Conservation (phyloP, 1,140 invertebrate species). For the Apis cerana region DNA sequence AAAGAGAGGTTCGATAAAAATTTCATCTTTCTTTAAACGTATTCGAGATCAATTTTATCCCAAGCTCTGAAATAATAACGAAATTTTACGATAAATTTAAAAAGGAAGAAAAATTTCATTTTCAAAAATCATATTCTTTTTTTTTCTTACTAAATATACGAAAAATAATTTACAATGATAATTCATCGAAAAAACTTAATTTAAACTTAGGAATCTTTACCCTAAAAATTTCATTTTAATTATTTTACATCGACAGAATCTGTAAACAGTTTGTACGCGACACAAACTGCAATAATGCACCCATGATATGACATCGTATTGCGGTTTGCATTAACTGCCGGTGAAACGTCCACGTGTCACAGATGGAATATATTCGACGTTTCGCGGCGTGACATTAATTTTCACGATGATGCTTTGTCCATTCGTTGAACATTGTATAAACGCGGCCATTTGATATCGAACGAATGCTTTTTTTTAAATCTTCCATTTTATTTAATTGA, state of each 20-base stretch:
- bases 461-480: not conserved
- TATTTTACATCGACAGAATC: not conserved
- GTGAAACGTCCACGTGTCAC: slow-evolving; percentile 41
- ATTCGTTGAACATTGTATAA: slow-evolving; percentile 8
- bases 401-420: slow-evolving; percentile 1
- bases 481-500: not conserved
- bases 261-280: not conserved
- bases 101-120: too few relatives aligned
- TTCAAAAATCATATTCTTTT: too few relatives aligned
- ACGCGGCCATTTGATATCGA: not conserved
- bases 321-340: slow-evolving; percentile 36
- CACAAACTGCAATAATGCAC: slow-evolving; percentile 18
- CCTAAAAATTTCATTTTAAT: not conserved
- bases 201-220: not conserved
- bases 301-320: slow-evolving; percentile 40
- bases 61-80: too few relatives aligned
- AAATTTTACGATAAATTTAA: too few relatives aligned
- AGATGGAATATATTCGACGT: slow-evolving; percentile 52
- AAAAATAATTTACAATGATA: not conserved
- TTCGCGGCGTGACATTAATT: slow-evolving; percentile 41
- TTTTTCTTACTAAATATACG: too few relatives aligned
- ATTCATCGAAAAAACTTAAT: not conserved
- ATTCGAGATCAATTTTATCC: too few relatives aligned
- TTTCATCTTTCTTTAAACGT: too few relatives aligned
- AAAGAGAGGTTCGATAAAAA: too few relatives aligned